Evolutionary conservation across 2,113 vertebrate genomes (phyloP), one percentile per base, ranked within the genome.

Genomic region (Urocynchramus pylzowi): DNA sequence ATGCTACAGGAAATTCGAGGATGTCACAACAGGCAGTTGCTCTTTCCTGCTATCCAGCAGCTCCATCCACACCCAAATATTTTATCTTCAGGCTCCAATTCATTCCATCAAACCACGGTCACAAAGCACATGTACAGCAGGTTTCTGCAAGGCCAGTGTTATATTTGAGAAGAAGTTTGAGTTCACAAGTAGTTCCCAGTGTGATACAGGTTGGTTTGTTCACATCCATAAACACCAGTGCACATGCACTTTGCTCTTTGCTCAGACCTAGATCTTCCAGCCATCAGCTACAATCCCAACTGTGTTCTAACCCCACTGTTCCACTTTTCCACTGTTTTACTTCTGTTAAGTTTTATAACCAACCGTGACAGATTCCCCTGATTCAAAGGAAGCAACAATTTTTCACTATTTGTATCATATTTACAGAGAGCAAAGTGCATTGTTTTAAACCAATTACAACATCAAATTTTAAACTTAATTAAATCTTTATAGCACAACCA

Each of bases 151-250:
- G 63, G 54, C 81, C 75, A 82, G 35, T 73, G 18, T 76, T 97
- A 96, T 97, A 97, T 94, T 97, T 63, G 65, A 85, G 87, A 59
- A 78, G 59, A 39, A 90, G 41, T 24, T 15, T 13, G 44, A 89
- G 31, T 73, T 87, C 81, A 79, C 35, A 8, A 10, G 23, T 27
- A 60, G 8, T 77, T 86, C 45, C 39, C 56, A 68, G 9, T 37
- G 56, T 22, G 69, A 52, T 13, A 49, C 10, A 67, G 7, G 33
- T 39, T 3, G 4, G 73, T 67, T 67, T 87, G 41, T 64, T 84
- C 53, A 69, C 42, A 87, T n/a, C 19, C 45, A 73, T 5, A 27
- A 74, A 56, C 56, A n/a, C 8, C 19, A 61, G n/a, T 49, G 73
- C 1, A 11, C 52, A 9, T 50, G 77, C 53, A 74, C 35, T 80